A percentile compares a stretch with the other conserved stretches of the same genome.
Conservation (phyloP, 1,140 invertebrate species). For the Drosophila ogumai region DNA sequence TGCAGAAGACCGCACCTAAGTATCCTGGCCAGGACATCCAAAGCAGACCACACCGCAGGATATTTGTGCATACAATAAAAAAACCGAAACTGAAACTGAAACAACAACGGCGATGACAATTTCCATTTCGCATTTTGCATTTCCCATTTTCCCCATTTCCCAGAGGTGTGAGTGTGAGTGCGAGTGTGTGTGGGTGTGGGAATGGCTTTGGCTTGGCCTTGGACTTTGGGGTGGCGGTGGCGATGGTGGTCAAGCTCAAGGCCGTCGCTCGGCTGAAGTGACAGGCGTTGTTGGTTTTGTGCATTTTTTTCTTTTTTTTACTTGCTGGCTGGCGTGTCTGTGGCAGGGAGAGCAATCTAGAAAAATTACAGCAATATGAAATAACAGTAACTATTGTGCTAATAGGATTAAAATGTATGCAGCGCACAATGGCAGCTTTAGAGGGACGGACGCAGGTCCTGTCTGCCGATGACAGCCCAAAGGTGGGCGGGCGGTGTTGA, state of each 20-base stretch:
- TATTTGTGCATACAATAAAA: constrained; percentile 59
- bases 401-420: constrained; percentile 69
- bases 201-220: constrained; percentile 31
- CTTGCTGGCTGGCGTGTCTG: constrained; percentile 8
- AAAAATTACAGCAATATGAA: constrained; percentile 63
- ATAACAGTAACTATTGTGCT: constrained; percentile 59
- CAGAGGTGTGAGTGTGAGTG: constrained; percentile 8
- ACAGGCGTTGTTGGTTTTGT: constrained; percentile 17
- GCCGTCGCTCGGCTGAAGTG: constrained; percentile 31
- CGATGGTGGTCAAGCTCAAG: constrained; percentile 58
- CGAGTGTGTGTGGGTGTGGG: constrained; percentile 1
- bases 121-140: constrained; percentile 35
- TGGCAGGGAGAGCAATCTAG: constrained; percentile 31
- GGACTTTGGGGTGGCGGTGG: constrained; percentile 5
- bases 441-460: not conserved
- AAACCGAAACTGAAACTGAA: constrained; percentile 25
- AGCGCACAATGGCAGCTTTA: constrained; percentile 13
- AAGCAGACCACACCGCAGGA: constrained; percentile 32
- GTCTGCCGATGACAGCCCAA: constrained; percentile 40
- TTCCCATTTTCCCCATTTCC: constrained; percentile 27
- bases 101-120: constrained; percentile 43
- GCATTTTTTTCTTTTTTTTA: not conserved
- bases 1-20: constrained; percentile 42
- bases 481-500: not conserved
- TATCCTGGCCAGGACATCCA: constrained; percentile 27